Base-by-base conservation (phyloP, 2,888 invertebrate species). In the Lithophane leautieri region DNA sequence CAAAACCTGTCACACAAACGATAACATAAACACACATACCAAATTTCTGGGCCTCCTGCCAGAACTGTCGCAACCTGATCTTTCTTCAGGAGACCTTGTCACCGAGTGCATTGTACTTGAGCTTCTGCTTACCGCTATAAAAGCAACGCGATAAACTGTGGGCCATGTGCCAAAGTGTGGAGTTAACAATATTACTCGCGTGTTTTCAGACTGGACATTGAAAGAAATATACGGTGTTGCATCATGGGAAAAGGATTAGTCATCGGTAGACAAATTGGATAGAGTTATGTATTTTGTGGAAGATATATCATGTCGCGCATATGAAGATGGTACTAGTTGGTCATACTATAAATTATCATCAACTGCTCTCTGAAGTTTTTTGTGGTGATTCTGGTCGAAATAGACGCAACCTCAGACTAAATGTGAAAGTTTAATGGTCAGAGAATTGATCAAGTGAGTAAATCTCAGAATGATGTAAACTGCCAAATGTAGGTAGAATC, bases 41-140 rank as follows among this genome's bases (percentile, higher is more conserved):
- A 69, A 76, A 82, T 73, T 70, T 72, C 40, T 78, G 72, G 86
- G 86, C 88, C 28, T 9, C 7, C n/a, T 70, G 88, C 88, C 86
- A 88, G 67, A 80, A 72, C 65, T 78, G 76, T 65, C 73, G 86
- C 79, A 86, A 86, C 86, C 75, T 76, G 86, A 86, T 88, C 76
- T 68, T 75, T 68, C 79, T 83, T 70, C 73, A 63, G 58, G 42
- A 47, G 85, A 82, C 85, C 85, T 86, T 88, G 88, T 86, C 70
- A 69, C 76, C 73, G 70, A 77, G 87, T 88, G 88, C 86, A 86
- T 82, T 82, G 88, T 88, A 86, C 86, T 86, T 86, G 88, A 84
- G 78, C 40, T 42, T 80, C 82, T 82, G 83, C 83, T 85, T 73
- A 71, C 63, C 44, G 50, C 60, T 83, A 78, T 74, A 86, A 76